Evolutionary conservation across 2,888 invertebrate genomes (phyloP).

Genomic region (Eugnorisma glareosa): DNA sequence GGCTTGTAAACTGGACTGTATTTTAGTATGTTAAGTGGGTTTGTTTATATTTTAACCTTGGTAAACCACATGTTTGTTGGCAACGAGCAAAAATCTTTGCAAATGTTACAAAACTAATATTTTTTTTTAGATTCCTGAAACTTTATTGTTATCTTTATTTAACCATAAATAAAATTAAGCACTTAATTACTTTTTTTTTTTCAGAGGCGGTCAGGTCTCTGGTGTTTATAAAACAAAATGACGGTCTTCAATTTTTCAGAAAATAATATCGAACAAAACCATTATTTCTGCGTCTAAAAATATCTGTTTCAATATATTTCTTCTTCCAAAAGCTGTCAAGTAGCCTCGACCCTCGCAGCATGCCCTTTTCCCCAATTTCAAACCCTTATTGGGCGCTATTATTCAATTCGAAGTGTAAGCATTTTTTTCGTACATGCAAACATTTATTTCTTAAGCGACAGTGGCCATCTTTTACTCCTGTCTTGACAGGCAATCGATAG

Average conservation of each 20-base stretch:
- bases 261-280: constrained; percentile 4
- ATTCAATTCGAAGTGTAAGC: constrained; percentile 56
- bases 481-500: constrained; percentile 5
- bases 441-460: constrained; percentile 54
- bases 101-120: neutral
- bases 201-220: neutral
- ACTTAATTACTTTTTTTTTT: accelerated
- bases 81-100: neutral
- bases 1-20: constrained; percentile 3
- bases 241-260: neutral
- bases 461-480: constrained; percentile 12
- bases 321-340: constrained; percentile 51
- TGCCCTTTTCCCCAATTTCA: constrained; percentile 59
- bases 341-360: constrained; percentile 56
- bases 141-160: neutral
- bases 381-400: constrained; percentile 59
- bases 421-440: constrained; percentile 54
- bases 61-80: neutral
- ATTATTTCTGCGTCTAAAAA: constrained; percentile 28
- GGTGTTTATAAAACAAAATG: neutral
- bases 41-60: neutral
- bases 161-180: neutral
- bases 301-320: constrained; percentile 55
- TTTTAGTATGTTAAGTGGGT: neutral
- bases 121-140: neutral